These are phyloP conservation scores for Oxytorus armatus DNA, from an alignment of 2,888 invertebrate genomes.

Conservation along the genomic window DNA sequence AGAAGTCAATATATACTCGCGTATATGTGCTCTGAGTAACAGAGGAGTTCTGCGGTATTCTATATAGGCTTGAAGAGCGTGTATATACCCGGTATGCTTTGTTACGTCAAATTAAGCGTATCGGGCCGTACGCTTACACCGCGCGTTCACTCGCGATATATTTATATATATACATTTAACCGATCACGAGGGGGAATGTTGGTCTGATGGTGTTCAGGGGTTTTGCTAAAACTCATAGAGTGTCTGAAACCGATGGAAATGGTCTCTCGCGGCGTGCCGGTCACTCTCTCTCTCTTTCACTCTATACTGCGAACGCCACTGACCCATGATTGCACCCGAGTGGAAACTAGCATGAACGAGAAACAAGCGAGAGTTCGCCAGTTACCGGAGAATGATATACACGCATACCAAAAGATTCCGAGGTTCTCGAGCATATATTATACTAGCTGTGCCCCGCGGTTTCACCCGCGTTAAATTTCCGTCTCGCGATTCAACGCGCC, in stretches of 20 bases:
- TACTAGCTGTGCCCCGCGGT: too few species aligned
- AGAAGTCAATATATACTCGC: conserved; percentile 43
- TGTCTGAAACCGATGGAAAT: not conserved
- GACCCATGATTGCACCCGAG: conserved; percentile 14
- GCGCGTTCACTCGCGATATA: conserved; percentile 57
- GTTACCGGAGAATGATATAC: not conserved
- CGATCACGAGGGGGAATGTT: conserved; percentile 27
- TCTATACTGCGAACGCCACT: not conserved
- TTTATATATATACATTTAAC: not conserved
- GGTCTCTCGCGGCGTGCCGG: conserved; percentile 6
- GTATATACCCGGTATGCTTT: conserved; percentile 61
- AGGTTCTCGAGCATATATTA: too few species aligned
- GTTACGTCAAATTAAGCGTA: conserved; percentile 74
- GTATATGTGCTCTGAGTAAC: conserved; percentile 26
- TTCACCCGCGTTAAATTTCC: too few species aligned
- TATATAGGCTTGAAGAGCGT: conserved; percentile 38
- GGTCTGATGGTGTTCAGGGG: conserved; percentile 14
- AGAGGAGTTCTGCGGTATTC: conserved; percentile 36
- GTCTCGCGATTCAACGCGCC: too few species aligned
- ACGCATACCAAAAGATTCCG: too few species aligned
- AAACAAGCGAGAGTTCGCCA: conserved; percentile 15
- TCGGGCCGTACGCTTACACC: conserved; percentile 62
- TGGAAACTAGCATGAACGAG: conserved; percentile 12
- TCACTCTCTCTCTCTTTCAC: conserved; percentile 15
- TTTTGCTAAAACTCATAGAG: conserved; percentile 12